phyloP scores from a whole-genome alignment of 2,797 vertebrate genomes.

The Leucoraja ocellata region DNA sequence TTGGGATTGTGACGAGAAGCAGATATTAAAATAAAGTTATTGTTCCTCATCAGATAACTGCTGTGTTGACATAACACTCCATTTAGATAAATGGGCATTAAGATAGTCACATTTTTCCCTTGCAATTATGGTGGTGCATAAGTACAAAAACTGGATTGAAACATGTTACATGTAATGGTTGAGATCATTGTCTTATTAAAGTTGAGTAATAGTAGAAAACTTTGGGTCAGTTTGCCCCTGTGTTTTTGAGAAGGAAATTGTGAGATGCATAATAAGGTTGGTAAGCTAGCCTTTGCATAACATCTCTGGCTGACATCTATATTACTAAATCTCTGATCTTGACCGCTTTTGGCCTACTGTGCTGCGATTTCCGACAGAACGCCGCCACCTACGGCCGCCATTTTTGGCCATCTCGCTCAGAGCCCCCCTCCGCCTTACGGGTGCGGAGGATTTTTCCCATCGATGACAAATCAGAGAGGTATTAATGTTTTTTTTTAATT shows the following conservation, averaged over 20 bases:
- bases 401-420: no score
- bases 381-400: no score
- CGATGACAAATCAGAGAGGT: no score
- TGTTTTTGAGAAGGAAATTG: not conserved
- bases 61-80: not conserved
- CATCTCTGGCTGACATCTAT: not conserved
- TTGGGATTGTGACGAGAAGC: not conserved
- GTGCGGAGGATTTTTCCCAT: no score
- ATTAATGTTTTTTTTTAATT: no score
- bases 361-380: no score
- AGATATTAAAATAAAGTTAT: not conserved
- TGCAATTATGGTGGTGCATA: not conserved
- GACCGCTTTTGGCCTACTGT: no score
- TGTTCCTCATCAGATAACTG: not conserved
- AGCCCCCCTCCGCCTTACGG: no score
- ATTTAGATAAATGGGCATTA: not conserved
- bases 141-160: not conserved
- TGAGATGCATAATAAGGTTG: not conserved
- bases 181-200: not conserved
- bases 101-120: not conserved
- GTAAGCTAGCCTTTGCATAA: not conserved
- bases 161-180: not conserved
- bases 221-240: not conserved
- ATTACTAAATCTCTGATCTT: no score
- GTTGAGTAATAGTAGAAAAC: not conserved